Conservation (phyloP, 2,888 invertebrate species). For the Listrodromus nycthemerus region DNA sequence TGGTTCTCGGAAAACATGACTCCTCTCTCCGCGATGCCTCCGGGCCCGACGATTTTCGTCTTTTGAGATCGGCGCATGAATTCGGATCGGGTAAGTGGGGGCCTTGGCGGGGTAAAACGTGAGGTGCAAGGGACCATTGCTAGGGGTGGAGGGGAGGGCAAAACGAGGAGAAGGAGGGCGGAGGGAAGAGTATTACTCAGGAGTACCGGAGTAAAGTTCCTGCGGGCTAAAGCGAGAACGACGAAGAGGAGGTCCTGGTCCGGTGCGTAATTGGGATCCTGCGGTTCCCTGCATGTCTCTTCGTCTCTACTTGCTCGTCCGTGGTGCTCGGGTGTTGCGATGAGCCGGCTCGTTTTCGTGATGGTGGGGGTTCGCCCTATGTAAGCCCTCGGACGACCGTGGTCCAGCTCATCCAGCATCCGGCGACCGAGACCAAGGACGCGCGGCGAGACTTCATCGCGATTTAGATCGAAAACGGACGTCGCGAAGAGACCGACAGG, state of each 20-base stretch:
- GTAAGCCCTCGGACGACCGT: constrained; percentile 83
- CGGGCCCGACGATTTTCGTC: constrained; percentile 53
- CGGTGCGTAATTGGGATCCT: constrained; percentile 83
- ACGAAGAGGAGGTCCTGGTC: constrained; percentile 68
- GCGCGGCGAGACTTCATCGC: constrained; percentile 66
- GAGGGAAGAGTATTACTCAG: constrained; percentile 49
- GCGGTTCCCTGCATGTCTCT: constrained; percentile 73
- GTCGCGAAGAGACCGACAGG: constrained; percentile 44
- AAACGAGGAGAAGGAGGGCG: constrained; percentile 32
- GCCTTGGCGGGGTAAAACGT: constrained; percentile 35
- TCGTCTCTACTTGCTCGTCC: constrained; percentile 33
- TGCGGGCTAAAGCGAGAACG: constrained; percentile 71
- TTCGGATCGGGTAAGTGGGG: constrained; percentile 41
- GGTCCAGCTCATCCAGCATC: constrained; percentile 84
- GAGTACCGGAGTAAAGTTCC: constrained; percentile 77
- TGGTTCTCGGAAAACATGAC: constrained; percentile 62
- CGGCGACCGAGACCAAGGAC: constrained; percentile 81
- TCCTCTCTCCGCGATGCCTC: constrained; percentile 34
- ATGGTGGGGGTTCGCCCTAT: constrained; percentile 84
- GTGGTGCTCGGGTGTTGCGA: constrained; percentile 51
- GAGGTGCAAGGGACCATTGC: not conserved
- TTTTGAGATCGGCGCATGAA: constrained; percentile 51
- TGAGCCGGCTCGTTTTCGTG: constrained; percentile 45
- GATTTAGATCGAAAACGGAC: constrained; percentile 46
- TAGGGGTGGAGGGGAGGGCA: too few relatives aligned